A percentile compares a stretch with the other conserved stretches of the same genome.
Evolutionary conservation across 2,797 vertebrate species (phyloP).

Genomic region (Geotrypetes seraphini): DNA sequence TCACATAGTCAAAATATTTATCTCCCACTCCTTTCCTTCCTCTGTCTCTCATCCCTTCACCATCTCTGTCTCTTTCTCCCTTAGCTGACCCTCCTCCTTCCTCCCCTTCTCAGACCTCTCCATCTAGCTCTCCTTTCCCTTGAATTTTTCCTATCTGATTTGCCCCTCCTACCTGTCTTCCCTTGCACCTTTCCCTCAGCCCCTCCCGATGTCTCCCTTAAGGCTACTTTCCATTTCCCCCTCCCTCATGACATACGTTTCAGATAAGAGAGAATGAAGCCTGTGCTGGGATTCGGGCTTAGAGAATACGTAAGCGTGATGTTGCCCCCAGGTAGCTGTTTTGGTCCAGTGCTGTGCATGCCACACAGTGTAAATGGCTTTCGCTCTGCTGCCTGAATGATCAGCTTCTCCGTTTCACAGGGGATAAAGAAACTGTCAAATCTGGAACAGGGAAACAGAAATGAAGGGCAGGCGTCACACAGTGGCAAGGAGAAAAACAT

Average conservation of each 20-base stretch:
- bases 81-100: no score
- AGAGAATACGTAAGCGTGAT: constrained; percentile 68
- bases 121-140: no score
- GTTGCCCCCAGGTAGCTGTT: constrained; percentile 69
- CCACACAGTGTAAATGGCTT: constrained; percentile 59
- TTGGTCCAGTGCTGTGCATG: constrained; percentile 48
- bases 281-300: constrained; percentile 28
- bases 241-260: constrained; percentile 46
- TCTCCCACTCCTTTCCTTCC: neutral
- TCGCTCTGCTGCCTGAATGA: constrained; percentile 47
- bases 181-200: no score
- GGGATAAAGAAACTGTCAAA: constrained; percentile 65
- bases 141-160: no score
- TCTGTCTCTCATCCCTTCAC: no score
- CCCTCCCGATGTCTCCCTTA: no score
- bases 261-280: constrained; percentile 61
- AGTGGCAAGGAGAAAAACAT: neutral
- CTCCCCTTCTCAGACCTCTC: no score
- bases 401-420: constrained; percentile 63
- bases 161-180: no score
- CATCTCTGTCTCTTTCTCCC: neutral
- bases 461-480: neutral
- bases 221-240: neutral
- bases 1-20: no score
- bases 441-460: constrained; percentile 21